These are phyloP conservation scores for Patella pellucida DNA, from an alignment of 2,888 invertebrate species.

Conservation along the genomic window DNA sequence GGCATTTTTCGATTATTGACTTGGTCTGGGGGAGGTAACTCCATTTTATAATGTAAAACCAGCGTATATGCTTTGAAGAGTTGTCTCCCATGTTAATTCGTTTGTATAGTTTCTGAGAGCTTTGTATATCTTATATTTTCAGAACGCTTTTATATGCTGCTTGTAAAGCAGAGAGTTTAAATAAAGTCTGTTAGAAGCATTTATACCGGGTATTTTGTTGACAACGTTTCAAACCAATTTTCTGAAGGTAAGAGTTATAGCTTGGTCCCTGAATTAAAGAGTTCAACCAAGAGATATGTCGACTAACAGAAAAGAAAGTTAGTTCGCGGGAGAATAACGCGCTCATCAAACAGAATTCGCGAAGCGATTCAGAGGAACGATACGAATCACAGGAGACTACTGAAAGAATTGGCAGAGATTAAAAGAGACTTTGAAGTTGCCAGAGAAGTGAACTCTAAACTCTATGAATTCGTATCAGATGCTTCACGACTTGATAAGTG, in stretches of 20 bases:
- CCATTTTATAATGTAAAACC: too few species aligned
- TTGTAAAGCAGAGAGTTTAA: too few species aligned
- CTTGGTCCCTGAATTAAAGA: background rate
- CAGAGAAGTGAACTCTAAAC: background rate
- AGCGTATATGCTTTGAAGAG: too few species aligned
- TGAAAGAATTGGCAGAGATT: background rate
- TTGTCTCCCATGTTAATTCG: too few species aligned
- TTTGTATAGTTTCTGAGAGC: too few species aligned
- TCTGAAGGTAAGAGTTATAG: background rate
- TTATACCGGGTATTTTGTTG: too few species aligned
- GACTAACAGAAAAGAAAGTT: background rate
- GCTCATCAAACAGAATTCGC: background rate
- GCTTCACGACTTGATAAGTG: background rate
- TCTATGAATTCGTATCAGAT: background rate
- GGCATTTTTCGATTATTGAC: too few species aligned
- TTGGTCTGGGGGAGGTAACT: too few species aligned
- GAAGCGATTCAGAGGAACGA: background rate
- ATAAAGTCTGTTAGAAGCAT: too few species aligned
- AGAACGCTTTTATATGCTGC: too few species aligned
- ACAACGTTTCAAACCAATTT: background rate
- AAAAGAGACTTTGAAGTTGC: background rate
- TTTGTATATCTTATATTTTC: too few species aligned
- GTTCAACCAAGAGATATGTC: constrained; percentile 2
- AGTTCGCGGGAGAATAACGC: background rate
- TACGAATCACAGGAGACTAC: background rate